Evolutionary conservation across 2,888 invertebrate genomes (phyloP), one percentile per base, ranked within the genome.

Genomic region (Trissolcus brochymenae): DNA sequence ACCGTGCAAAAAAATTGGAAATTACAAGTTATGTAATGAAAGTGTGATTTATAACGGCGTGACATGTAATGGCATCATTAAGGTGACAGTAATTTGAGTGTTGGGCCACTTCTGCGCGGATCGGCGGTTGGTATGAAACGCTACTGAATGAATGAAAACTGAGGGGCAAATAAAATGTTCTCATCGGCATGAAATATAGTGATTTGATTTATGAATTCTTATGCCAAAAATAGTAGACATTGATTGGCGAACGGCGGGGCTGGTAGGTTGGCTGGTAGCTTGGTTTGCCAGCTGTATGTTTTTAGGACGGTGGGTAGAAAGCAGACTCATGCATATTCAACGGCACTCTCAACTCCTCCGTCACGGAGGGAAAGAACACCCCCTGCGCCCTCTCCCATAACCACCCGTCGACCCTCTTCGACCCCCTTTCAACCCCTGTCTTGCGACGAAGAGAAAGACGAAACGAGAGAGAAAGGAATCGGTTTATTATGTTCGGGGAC

Each of bases 271-370:
- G 66, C 66, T 65, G 80, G 73, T 72, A 70, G 68, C 81, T 82
- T 80, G 82, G 78, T 81, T 81, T 80, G 81, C 82, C 83, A 84
- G 82, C 81, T 84, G 84, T 85, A 89, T 89, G 89, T 89, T 89
- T 89, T 89, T 88, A 87, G 89, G 88, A 87, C 84, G 88, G 88
- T 85, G 84, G 86, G 86, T 88, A 89, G 86, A 86, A 83, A 84
- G 83, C 82, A 82, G 85, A 80, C 85, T 89, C 88, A 88, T 89
- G 89, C 89, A 89, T 89, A 89, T 89, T 88, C 89, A 89, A 88
- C 87, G 85, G 88, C 86, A 89, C 88, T 88, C 87, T 88, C 87
- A 86, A 88, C 88, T 88, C 88, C 88, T 88, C 88, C 89, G 88
- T 87, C 87, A 88, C 87, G 87, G 88, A 88, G 88, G 88, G 87